A percentile compares a stretch with the other conserved stretches of the same genome.
These are phyloP conservation scores for Papilio xuthus DNA, from an alignment of 1,140 invertebrate species.

Conservation along the genomic window DNA sequence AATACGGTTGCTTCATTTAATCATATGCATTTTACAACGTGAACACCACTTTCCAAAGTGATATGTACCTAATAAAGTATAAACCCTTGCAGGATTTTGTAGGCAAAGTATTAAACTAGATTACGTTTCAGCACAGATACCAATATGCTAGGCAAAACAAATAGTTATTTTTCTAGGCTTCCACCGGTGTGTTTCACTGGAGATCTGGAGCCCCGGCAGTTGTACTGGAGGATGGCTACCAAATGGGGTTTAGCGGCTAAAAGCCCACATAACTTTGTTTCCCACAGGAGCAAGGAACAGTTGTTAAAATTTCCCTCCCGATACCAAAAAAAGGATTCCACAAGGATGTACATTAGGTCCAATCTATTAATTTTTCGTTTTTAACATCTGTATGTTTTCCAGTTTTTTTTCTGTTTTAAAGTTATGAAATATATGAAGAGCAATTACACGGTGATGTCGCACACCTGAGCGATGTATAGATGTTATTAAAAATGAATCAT, in stretches of 20 bases:
- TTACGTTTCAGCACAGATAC: neutral
- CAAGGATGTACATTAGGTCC: neutral
- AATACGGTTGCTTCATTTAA: neutral
- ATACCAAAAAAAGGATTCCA: too few species aligned
- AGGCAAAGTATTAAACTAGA: neutral
- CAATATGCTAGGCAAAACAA: too few species aligned
- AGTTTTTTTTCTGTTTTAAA: neutral
- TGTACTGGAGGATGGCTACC: too few species aligned
- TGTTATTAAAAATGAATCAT: slow-evolving; percentile 58
- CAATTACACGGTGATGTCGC: slow-evolving; percentile 4
- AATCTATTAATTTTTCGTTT: neutral
- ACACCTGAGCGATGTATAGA: slow-evolving; percentile 22
- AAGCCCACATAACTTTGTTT: too few species aligned
- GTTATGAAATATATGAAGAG: neutral
- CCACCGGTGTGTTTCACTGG: too few species aligned
- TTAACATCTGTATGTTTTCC: neutral
- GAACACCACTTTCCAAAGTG: neutral
- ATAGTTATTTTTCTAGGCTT: too few species aligned
- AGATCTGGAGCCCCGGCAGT: too few species aligned
- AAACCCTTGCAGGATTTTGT: neutral
- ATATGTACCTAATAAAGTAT: too few species aligned
- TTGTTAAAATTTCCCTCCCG: too few species aligned
- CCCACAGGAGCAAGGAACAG: too few species aligned
- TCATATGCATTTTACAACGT: neutral
- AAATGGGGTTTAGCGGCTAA: too few species aligned